Evolutionary conservation across 2,113 vertebrate genomes (phyloP).

Genomic region (Centropus unirufus): DNA sequence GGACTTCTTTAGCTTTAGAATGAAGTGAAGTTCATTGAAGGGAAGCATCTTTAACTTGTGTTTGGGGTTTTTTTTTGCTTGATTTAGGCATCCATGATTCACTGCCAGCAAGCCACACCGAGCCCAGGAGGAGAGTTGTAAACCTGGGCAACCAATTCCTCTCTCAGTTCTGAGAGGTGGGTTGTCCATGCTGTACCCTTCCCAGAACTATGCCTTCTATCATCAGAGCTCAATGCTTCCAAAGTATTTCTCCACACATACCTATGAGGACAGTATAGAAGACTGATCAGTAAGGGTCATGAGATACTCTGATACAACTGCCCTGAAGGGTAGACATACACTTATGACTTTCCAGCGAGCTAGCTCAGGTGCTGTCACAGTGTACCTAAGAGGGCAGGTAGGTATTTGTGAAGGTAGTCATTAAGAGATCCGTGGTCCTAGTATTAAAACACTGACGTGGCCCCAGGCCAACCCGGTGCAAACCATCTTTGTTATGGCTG

Average conservation of each 20-base stretch:
- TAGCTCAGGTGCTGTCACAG: neutral
- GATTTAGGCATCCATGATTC: neutral
- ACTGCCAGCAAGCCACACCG: neutral
- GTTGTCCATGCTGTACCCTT: neutral
- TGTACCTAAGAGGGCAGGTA: neutral
- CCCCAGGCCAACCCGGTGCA: neutral
- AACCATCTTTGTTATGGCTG: neutral
- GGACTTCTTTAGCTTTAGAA: neutral
- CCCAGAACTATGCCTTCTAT: neutral
- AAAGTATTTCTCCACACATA: neutral
- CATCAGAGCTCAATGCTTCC: neutral
- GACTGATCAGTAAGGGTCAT: neutral
- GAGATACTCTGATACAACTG: neutral
- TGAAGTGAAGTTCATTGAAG: neutral
- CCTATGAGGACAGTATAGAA: rapidly evolving
- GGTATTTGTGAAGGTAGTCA: neutral
- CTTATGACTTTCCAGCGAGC: neutral
- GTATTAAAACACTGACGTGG: neutral
- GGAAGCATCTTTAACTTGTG: neutral
- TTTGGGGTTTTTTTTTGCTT: neutral
- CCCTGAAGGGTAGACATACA: neutral
- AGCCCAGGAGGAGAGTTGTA: neutral
- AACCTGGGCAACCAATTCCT: neutral
- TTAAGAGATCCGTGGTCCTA: neutral
- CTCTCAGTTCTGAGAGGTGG: neutral